phyloP scores from a whole-genome alignment of 2,888 invertebrate species.

The Laspeyria flexula region DNA sequence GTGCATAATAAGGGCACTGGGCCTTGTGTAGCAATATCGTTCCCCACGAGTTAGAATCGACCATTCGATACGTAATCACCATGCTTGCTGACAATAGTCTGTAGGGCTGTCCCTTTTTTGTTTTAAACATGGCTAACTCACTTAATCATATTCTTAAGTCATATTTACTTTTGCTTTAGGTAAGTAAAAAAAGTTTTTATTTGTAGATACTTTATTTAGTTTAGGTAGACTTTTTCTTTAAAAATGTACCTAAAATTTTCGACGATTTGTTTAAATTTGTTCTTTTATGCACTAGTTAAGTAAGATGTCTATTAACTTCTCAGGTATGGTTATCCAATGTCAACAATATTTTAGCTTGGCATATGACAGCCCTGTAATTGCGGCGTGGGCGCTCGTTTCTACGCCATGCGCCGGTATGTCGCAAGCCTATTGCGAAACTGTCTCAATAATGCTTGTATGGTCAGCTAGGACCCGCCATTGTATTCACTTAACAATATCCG shows the following conservation, averaged over 20 bases:
- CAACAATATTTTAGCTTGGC: slow-evolving; percentile 20
- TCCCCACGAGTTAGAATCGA: slow-evolving; percentile 30
- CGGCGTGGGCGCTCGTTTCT: slow-evolving; percentile 40
- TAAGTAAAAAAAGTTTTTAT: too few species aligned
- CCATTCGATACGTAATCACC: slow-evolving; percentile 33
- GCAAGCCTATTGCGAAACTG: slow-evolving; percentile 63
- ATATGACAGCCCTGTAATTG: slow-evolving; percentile 40
- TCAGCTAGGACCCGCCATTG: slow-evolving; percentile 61
- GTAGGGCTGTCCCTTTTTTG: background rate
- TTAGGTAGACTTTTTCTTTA: too few species aligned
- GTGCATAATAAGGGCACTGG: slow-evolving; percentile 6
- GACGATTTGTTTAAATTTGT: too few species aligned
- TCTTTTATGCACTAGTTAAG: too few species aligned
- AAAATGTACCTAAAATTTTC: too few species aligned
- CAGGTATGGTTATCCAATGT: background rate
- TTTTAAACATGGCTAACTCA: background rate
- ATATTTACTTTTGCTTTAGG: too few species aligned
- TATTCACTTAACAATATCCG: slow-evolving; percentile 43
- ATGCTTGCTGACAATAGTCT: slow-evolving; percentile 21
- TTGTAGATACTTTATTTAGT: too few species aligned
- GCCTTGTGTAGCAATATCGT: slow-evolving; percentile 24
- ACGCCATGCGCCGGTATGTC: slow-evolving; percentile 49
- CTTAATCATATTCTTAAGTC: too few species aligned
- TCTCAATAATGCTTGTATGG: slow-evolving; percentile 59
- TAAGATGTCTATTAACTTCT: background rate